Base-by-base conservation (phyloP, 35 echinoderm and acorn worm species). In the Apostichopus japonicus region DNA sequence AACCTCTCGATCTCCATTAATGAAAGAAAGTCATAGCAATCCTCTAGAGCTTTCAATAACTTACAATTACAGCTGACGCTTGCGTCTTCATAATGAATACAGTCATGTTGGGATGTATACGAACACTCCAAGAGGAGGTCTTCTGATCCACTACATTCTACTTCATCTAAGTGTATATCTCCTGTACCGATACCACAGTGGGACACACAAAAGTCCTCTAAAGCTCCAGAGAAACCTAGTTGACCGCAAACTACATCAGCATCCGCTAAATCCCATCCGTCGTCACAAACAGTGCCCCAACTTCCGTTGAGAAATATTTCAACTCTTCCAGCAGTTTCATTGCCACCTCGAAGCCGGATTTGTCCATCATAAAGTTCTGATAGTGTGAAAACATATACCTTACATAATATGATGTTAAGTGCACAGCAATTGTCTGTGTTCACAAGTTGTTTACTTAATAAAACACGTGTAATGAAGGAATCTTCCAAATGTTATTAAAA, bases 51-150 rank as follows among this genome's bases (percentile, higher is more conserved):
- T 44, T 44, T 61, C 0, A 61, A 61, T 61, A 6, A 61, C 57
- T 61, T 61, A 61, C 57, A 61, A 61, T 61, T 61, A 81, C 94
- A 95, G 24, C 86, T 73, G 4, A 94, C 92, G 51, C 92, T 86
- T 15, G 86, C 92, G 9, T 90, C 83, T 90, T 94, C 86, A 77
- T 4, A 33, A 23, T 89, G 54, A 8, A 8, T 16, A 15, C 92
- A 94, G 24, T 92, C 55, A 57, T 91, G 72, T 22, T 86, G 44
- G 8, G 6, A 2, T 8, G 59, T 52, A 53, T 75, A 23, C 15
- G 0, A 4, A 86, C 91, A 92, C 8, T 67, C 79, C 10, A 55
- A 11, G 9, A 84, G 63, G 5, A 24, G 4, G 5, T 33, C 25
- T 19, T 92, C 91, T 16, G 22, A 6, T 14, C 91, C 80, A 4